phyloP scores from a whole-genome alignment of 2,888 invertebrate genomes.

The Phyllotreta cruciferae region DNA sequence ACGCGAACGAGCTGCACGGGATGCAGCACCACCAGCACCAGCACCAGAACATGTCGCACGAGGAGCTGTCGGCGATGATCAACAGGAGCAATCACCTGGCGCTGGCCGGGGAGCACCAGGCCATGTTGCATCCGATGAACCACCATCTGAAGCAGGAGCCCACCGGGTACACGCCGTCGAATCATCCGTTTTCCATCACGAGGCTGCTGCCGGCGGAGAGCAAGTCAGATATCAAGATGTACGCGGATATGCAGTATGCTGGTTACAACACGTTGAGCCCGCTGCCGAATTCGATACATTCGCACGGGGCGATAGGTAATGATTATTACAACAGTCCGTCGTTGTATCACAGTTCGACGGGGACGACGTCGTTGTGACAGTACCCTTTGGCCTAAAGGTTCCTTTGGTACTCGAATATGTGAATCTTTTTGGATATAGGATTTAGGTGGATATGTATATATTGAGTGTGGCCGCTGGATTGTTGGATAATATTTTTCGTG shows the following conservation, averaged over 20 bases:
- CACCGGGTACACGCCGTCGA: slow-evolving; percentile 75
- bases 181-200: slow-evolving; percentile 94
- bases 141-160: slow-evolving; percentile 72
- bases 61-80: slow-evolving; percentile 72
- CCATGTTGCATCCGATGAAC: slow-evolving; percentile 62
- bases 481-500: too few species aligned
- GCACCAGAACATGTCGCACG: slow-evolving; percentile 64
- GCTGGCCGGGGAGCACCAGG: slow-evolving; percentile 56
- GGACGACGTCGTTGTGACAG: slow-evolving; percentile 90
- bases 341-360: slow-evolving; percentile 74
- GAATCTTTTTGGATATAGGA: slow-evolving; percentile 24
- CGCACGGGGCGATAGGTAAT: slow-evolving; percentile 64
- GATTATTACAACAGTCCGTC: slow-evolving; percentile 87
- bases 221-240: slow-evolving; percentile 92
- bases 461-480: background rate
- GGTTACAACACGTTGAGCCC: slow-evolving; percentile 70
- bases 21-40: slow-evolving; percentile 62
- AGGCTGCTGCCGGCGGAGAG: slow-evolving; percentile 88
- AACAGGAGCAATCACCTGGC: slow-evolving; percentile 67
- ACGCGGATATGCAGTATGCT: slow-evolving; percentile 75
- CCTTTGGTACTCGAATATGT: slow-evolving; percentile 38
- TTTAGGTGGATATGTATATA: slow-evolving; percentile 28
- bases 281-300: slow-evolving; percentile 67
- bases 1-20: slow-evolving; percentile 58
- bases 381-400: slow-evolving; percentile 82